A percentile compares a stretch with the other conserved stretches of the same genome.
Conservation (phyloP, 2,113 vertebrate genomes). For the Glaucomys volans region DNA sequence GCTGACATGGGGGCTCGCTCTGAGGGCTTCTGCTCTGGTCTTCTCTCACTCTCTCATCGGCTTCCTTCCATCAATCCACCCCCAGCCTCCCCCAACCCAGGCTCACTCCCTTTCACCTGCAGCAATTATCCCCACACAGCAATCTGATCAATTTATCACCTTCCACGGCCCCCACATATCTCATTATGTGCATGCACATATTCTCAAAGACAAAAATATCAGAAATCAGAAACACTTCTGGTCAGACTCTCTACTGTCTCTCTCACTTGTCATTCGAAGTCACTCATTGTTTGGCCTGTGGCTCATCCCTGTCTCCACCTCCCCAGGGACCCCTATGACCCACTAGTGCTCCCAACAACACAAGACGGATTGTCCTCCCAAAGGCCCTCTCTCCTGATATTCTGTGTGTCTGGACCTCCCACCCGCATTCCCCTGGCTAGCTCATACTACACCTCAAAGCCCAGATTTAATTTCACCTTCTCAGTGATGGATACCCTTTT, state of each 20-base stretch:
- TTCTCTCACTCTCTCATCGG: no score
- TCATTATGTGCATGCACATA: no score
- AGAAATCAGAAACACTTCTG: no score
- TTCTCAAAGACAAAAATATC: no score
- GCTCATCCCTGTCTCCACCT: no score
- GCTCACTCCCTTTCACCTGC: rapidly evolving
- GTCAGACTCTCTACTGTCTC: rapidly evolving
- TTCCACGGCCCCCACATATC: not conserved
- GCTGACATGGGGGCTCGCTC: not conserved
- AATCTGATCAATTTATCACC: not conserved
- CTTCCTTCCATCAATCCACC: not conserved
- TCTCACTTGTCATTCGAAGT: not conserved
- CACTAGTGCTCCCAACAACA: not conserved
- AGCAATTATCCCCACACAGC: not conserved
- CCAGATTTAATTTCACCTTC: not conserved
- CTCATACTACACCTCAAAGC: rapidly evolving
- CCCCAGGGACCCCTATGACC: not conserved
- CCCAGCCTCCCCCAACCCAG: not conserved
- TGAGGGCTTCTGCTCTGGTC: not conserved
- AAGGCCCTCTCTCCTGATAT: not conserved
- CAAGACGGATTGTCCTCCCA: not conserved
- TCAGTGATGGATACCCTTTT: not conserved
- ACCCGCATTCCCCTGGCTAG: not conserved
- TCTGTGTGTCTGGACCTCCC: not conserved
- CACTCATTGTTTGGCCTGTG: not conserved